These are phyloP conservation scores for Drosophila ercepeae DNA, from an alignment of 1,140 invertebrate species.

Conservation along the genomic window DNA sequence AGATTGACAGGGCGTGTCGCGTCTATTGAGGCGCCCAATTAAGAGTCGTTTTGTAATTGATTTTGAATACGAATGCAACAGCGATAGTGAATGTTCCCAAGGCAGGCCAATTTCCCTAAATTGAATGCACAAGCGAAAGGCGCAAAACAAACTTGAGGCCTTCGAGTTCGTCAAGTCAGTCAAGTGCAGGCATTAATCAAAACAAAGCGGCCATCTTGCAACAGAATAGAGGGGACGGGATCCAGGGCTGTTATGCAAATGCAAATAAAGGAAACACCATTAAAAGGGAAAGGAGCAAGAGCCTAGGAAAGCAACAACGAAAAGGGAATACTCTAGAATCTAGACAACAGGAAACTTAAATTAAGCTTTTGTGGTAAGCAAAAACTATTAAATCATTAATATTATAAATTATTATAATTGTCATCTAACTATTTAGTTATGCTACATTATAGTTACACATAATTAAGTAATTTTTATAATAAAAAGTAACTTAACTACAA, in stretches of 20 bases:
- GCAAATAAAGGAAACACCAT: conserved; percentile 44
- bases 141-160: conserved; percentile 29
- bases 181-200: conserved; percentile 75
- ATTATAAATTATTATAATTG: neutral
- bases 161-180: conserved; percentile 57
- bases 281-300: conserved; percentile 27
- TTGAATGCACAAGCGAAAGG: conserved; percentile 22
- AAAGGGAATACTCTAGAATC: conserved; percentile 1
- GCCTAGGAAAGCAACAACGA: neutral
- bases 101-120: conserved; percentile 45
- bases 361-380: no score
- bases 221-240: conserved; percentile 1
- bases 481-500: neutral
- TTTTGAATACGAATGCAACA: conserved; percentile 57
- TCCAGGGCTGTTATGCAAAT: conserved; percentile 41
- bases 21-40: conserved; percentile 77
- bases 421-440: neutral
- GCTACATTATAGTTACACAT: neutral
- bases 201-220: conserved; percentile 55
- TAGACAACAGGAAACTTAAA: no score
- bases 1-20: conserved; percentile 80
- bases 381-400: neutral
- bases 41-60: conserved; percentile 75
- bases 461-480: neutral
- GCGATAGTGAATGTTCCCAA: conserved; percentile 11